phyloP scores from a whole-genome alignment of 2,113 vertebrate genomes.

The Nesogale talazaci region DNA sequence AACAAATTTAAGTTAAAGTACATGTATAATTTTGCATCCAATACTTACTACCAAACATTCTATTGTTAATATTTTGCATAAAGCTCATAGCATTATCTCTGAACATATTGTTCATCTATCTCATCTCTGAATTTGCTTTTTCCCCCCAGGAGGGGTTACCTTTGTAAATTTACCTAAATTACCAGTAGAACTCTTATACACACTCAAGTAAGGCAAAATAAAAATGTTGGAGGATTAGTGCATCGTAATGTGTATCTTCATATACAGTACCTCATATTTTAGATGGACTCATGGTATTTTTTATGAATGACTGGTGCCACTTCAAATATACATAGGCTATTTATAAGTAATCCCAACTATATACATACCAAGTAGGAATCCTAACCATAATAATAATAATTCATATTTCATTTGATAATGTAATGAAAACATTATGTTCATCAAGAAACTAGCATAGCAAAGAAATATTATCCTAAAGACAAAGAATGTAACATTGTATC shows the following conservation, averaged over 20 bases:
- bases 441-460: background rate
- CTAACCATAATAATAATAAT: background rate
- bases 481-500: background rate
- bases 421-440: conserved; percentile 15
- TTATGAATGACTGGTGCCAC: background rate
- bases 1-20: background rate
- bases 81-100: background rate
- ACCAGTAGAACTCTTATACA: background rate
- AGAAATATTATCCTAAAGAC: background rate
- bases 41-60: background rate
- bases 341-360: no score
- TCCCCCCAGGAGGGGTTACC: background rate
- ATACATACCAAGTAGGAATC: no score
- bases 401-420: conserved; percentile 22
- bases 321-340: background rate
- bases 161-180: background rate
- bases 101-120: background rate
- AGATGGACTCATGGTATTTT: background rate
- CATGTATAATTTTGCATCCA: background rate
- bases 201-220: background rate
- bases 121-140: background rate
- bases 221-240: background rate
- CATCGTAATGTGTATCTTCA: background rate
- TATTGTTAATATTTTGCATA: background rate
- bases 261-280: background rate